phyloP scores from a whole-genome alignment of 2,888 invertebrate species.

The Muscina levida region DNA sequence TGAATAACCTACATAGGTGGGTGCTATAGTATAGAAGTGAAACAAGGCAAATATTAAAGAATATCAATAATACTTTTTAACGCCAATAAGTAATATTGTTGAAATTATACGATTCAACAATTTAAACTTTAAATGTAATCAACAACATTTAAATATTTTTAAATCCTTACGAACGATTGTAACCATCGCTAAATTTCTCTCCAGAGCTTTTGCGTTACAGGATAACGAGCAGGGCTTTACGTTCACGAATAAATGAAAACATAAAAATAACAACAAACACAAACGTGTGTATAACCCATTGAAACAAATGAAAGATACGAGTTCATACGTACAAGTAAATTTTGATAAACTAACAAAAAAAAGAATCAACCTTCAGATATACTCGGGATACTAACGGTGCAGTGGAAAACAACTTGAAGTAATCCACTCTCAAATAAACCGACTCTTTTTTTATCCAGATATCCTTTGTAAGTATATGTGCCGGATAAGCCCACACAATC shows the following conservation, averaged over 20 bases:
- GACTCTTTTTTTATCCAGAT: conserved; percentile 49
- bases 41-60: background rate
- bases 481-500: conserved; percentile 26
- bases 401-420: conserved; percentile 30
- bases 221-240: conserved; percentile 9
- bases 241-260: no score
- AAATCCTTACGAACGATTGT: conserved; percentile 14
- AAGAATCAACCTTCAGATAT: conserved; percentile 1
- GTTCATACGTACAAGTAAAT: conserved; percentile 20
- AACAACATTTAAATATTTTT: no score
- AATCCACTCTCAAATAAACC: conserved; percentile 45
- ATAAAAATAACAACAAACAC: conserved; percentile 17
- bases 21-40: background rate
- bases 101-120: no score
- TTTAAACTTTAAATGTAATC: no score
- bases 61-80: no score
- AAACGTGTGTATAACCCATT: background rate
- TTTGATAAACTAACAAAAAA: conserved; percentile 21
- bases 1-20: background rate
- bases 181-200: conserved; percentile 32
- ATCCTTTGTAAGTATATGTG: conserved; percentile 40
- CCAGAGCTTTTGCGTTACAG: conserved; percentile 21
- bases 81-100: no score
- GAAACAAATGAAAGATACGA: background rate
- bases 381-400: no score